A percentile compares a stretch with the other conserved stretches of the same genome.
Conservation (phyloP, 2,113 vertebrate species). For the Cisticola juncidis region DNA sequence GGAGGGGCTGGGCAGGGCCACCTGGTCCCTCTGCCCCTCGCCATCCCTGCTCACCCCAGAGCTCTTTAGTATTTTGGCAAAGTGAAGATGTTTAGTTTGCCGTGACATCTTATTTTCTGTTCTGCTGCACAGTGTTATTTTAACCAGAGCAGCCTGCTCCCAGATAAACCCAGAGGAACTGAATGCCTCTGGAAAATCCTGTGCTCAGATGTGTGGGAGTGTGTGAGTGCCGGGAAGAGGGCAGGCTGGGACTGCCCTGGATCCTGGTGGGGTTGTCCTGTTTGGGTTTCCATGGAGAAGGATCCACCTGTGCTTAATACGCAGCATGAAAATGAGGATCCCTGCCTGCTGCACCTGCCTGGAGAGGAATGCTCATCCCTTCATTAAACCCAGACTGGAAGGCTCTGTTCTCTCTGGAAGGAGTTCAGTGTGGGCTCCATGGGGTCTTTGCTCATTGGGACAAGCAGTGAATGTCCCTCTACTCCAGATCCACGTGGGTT, state of each 20-base stretch:
- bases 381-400: neutral
- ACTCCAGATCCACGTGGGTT: neutral
- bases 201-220: conserved; percentile 40
- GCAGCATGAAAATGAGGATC: neutral
- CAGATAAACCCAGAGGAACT: conserved; percentile 66
- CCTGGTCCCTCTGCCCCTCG: neutral
- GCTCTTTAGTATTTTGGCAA: conserved; percentile 61
- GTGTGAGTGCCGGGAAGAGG: neutral
- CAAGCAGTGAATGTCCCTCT: neutral
- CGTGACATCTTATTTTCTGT: conserved; percentile 81
- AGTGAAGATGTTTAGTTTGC: conserved; percentile 74
- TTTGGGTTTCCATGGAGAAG: neutral
- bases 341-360: neutral
- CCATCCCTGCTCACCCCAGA: neutral
- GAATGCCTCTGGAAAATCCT: conserved; percentile 61
- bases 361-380: neutral
- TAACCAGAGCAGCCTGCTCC: conserved; percentile 59
- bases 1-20: neutral
- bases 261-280: neutral
- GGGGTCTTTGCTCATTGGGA: neutral
- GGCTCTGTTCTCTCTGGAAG: neutral
- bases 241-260: neutral
- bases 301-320: neutral
- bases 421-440: neutral
- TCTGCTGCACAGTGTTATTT: conserved; percentile 79